Conservation (phyloP, 1,140 invertebrate genomes). For the Drosophila sucinea region DNA sequence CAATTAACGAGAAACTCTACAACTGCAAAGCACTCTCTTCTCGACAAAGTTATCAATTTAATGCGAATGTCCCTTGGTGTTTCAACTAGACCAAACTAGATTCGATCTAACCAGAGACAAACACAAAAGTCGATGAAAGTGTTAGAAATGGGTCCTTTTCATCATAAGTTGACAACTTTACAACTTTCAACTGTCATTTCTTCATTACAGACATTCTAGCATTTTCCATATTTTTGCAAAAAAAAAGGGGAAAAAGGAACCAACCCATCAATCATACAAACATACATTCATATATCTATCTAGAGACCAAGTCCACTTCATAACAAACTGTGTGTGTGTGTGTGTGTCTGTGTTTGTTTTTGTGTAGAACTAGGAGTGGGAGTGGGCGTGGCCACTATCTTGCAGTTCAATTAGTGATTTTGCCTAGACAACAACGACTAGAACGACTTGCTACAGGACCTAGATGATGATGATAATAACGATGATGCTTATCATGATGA, state of each 20-base stretch:
- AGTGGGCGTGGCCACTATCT: background rate
- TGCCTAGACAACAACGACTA: background rate
- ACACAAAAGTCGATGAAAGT: background rate
- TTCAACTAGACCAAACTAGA: background rate
- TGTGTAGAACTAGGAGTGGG: no score
- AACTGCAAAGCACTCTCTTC: no score
- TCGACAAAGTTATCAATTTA: no score
- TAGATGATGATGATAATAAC: background rate
- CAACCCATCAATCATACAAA: constrained; percentile 31
- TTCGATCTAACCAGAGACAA: background rate
- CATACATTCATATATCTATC: background rate
- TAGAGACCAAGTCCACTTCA: constrained; percentile 1
- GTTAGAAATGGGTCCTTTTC: background rate
- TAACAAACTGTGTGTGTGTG: background rate
- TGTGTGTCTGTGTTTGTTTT: background rate
- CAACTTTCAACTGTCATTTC: constrained; percentile 19
- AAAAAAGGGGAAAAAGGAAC: background rate
- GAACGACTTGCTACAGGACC: constrained; percentile 1
- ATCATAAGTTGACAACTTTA: constrained; percentile 7
- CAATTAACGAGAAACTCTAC: no score
- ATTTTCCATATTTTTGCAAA: background rate
- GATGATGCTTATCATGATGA: background rate
- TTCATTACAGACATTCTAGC: constrained; percentile 15
- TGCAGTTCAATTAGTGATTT: constrained; percentile 52
- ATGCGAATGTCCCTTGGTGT: background rate